Evolutionary conservation across 2,888 invertebrate species (phyloP).

Genomic region (Aspidiotus rigidus): DNA sequence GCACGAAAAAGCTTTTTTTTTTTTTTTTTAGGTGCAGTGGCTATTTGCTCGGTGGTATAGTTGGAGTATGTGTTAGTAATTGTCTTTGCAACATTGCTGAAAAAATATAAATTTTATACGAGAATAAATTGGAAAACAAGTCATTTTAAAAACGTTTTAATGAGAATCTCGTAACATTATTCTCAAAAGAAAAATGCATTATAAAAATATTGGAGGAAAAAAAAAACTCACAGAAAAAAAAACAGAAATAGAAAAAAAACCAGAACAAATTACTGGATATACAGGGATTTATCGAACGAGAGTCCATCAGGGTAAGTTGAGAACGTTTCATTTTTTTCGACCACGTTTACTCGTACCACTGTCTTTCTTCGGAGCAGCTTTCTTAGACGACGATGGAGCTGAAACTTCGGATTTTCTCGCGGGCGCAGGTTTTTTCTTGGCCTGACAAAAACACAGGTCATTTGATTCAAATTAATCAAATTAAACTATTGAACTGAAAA

Average conservation of each 20-base stretch:
- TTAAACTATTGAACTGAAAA: too few relatives aligned
- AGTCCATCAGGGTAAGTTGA: neutral
- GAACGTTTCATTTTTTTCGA: conserved; percentile 5
- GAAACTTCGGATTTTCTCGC: neutral
- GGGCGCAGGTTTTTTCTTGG: conserved; percentile 12
- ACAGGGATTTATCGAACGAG: neutral
- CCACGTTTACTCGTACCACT: neutral
- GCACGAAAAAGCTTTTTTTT: too few relatives aligned
- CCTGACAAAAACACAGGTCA: neutral
- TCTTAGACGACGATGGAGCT: conserved; percentile 9
- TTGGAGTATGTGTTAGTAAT: too few relatives aligned
- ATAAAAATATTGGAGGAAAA: neutral
- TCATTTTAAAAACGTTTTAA: too few relatives aligned
- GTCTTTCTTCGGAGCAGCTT: neutral
- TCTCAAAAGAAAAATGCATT: neutral
- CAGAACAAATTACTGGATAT: neutral
- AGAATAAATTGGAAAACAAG: too few relatives aligned
- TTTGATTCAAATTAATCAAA: neutral
- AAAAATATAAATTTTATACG: too few relatives aligned
- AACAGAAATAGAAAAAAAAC: neutral
- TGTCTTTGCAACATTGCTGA: too few relatives aligned
- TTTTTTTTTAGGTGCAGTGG: too few relatives aligned
- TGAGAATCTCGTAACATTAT: too few relatives aligned
- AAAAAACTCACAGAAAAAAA: neutral
- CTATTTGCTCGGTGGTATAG: too few relatives aligned